phyloP scores from a whole-genome alignment of 2,797 vertebrate genomes.

The Selene dorsalis region DNA sequence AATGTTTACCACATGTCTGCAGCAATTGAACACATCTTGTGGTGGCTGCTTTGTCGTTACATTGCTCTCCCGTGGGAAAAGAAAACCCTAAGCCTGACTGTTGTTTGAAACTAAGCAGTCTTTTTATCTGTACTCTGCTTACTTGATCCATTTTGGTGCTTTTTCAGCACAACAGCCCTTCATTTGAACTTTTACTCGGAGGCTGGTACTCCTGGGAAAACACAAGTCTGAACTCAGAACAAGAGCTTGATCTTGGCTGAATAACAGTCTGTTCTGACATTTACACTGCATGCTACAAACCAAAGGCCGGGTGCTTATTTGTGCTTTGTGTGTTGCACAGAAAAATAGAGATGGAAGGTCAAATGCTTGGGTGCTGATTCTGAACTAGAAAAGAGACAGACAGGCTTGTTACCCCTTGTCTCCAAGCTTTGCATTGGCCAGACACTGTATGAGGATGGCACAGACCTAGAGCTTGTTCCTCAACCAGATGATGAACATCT shows the following conservation, averaged over 20 bases:
- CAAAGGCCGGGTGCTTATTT: conserved; percentile 23
- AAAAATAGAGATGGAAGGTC: conserved; percentile 22
- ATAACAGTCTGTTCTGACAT: conserved; percentile 37
- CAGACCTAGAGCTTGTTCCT: neutral
- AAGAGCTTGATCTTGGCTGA: conserved; percentile 32
- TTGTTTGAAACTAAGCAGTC: conserved; percentile 42
- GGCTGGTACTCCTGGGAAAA: conserved; percentile 47
- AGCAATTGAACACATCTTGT: conserved; percentile 45
- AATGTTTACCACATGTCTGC: conserved; percentile 79
- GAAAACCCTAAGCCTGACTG: conserved; percentile 12
- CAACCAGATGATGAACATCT: conserved; percentile 18
- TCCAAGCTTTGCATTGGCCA: neutral
- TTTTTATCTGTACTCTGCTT: conserved; percentile 42
- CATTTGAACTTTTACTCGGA: conserved; percentile 44
- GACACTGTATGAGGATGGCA: neutral
- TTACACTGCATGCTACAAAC: conserved; percentile 25
- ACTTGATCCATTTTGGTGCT: conserved; percentile 31
- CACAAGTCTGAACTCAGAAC: conserved; percentile 21
- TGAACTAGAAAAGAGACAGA: conserved; percentile 7
- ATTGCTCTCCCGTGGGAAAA: conserved; percentile 63
- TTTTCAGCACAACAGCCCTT: conserved; percentile 24
- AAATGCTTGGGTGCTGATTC: conserved; percentile 31
- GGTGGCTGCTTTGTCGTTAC: conserved; percentile 35
- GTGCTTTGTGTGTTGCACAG: conserved; percentile 21
- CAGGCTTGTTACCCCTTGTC: neutral